Conservation (phyloP, 2,888 invertebrate species). For the Scaptomyza caliginosa region DNA sequence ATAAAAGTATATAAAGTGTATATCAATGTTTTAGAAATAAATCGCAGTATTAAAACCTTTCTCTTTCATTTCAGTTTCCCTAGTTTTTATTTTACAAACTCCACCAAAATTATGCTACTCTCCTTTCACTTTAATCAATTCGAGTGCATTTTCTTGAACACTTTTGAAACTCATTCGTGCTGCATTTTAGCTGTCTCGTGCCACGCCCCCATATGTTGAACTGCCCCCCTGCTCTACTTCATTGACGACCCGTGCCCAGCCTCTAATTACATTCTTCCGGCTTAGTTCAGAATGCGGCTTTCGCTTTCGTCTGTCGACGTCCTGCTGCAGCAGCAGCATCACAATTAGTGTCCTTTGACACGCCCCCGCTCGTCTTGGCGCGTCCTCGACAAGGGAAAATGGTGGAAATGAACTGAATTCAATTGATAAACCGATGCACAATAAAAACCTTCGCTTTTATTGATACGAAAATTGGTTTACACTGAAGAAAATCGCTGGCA, state of each 20-base stretch:
- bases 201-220: slow-evolving; percentile 57
- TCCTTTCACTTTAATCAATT: slow-evolving; percentile 7
- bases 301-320: slow-evolving; percentile 59
- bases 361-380: slow-evolving; percentile 57
- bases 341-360: slow-evolving; percentile 75
- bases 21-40: neutral
- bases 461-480: slow-evolving; percentile 77
- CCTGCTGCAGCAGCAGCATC: slow-evolving; percentile 33
- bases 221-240: slow-evolving; percentile 18
- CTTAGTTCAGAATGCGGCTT: slow-evolving; percentile 58
- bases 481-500: slow-evolving; percentile 66
- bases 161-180: slow-evolving; percentile 26
- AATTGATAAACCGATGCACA: slow-evolving; percentile 58
- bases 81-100: neutral
- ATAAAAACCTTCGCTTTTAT: slow-evolving; percentile 69
- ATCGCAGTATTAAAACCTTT: neutral
- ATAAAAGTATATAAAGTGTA: neutral
- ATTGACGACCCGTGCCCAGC: slow-evolving; percentile 47
- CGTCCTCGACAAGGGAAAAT: slow-evolving; percentile 48
- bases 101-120: too few species aligned
- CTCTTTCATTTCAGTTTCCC: too few species aligned
- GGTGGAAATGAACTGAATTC: slow-evolving; percentile 45
- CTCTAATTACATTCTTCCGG: slow-evolving; percentile 77
- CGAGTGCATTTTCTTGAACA: slow-evolving; percentile 9
- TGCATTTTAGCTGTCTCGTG: slow-evolving; percentile 29